Conservation (phyloP, 1,140 invertebrate species). For the Helicoverpa armigera region DNA sequence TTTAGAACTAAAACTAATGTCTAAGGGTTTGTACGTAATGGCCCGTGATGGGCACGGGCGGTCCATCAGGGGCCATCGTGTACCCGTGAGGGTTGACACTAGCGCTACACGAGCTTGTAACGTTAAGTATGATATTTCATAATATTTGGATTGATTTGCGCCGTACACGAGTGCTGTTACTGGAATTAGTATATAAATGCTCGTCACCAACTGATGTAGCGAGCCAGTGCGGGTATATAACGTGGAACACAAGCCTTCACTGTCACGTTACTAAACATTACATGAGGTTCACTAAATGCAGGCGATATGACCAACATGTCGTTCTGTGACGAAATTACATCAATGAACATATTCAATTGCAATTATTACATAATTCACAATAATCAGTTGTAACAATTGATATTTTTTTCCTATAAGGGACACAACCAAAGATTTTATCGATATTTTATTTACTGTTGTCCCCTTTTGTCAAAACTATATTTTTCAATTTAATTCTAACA, state of each 20-base stretch:
- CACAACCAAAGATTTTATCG: no score
- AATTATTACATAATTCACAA: no score
- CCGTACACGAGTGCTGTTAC: no score
- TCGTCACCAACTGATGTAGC: not conserved
- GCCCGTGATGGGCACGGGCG: not conserved
- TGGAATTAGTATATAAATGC: not conserved
- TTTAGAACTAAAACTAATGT: constrained; percentile 43
- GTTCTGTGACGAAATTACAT: no score
- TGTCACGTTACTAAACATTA: not conserved
- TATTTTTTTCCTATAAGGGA: no score
- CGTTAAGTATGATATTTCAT: not conserved
- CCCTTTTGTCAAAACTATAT: no score
- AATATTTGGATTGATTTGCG: not conserved
- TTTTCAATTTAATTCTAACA: no score
- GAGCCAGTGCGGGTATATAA: not conserved
- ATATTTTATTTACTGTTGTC: no score
- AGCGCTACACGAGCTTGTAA: constrained; percentile 2
- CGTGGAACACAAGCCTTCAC: constrained; percentile 29
- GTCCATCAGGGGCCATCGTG: not conserved
- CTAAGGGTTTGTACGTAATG: constrained; percentile 23
- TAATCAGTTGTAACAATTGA: no score
- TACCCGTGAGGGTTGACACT: not conserved
- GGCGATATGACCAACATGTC: not conserved
- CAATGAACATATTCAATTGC: not conserved
- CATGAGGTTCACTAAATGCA: constrained; percentile 35